Base-by-base conservation (phyloP, 1,140 invertebrate species). In the Apis cerana region DNA sequence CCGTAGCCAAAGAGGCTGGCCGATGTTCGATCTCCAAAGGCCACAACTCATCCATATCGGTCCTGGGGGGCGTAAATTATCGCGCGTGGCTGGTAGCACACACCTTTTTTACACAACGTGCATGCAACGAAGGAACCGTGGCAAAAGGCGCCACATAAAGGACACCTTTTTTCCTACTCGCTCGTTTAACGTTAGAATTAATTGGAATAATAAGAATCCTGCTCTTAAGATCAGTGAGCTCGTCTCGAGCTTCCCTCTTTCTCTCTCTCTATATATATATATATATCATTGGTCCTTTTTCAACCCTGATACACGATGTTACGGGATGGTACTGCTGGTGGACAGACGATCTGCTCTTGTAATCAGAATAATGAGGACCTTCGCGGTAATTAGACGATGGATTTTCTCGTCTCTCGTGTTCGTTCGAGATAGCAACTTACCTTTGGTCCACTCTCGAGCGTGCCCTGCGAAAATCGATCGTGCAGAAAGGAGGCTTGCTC, bases 291-390 rank as follows among this genome's bases (percentile, higher is more conserved):
- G 13, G 62, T 23, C 17, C n/a, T 58, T 72, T 58, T 74, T 84
- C 58, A 61, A 68, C 43, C 76, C 27, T 12, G 48, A 58, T 70
- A 56, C 75, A 56, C 75, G 65, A 78, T 43, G 74, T 82, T 81
- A 70, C 75, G 64, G 75, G 75, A 79, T 65, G 81, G 78, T 78
- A 78, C 67, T 27, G 67, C 67, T 2, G 81, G 48, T 43, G 64
- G 54, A 17, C 43, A 78, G 67, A 79, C 67, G 81, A 64, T 70
- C 58, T 62, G n/a, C 67, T 83, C 81, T 52, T 83, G 75, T 83
- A 83, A 83, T 83, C 81, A 79, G 67, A 78, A 79, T 83, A 83
- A 83, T 58, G 81, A 83, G 81, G 75, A 79, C 65, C 75, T 56
- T 48, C 67, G 81, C 33, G 75, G 75, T 83, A 83, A 83, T 83